Evolutionary conservation across 2,888 invertebrate species (phyloP).

Genomic region (Orthosia gothica): DNA sequence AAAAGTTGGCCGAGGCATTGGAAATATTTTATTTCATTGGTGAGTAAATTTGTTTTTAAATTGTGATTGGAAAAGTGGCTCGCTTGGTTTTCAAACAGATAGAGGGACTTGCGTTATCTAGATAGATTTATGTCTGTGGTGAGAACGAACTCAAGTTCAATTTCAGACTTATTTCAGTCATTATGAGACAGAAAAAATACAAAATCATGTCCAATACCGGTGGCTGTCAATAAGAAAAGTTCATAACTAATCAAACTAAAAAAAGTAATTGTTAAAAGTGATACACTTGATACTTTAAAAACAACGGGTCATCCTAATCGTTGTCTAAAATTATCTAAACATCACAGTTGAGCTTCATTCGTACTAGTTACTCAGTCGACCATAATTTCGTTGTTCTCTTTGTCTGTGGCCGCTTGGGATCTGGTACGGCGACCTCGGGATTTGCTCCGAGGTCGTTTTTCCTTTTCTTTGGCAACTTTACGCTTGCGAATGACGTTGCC

Average conservation of each 20-base stretch:
- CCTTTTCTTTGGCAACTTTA: slow-evolving; percentile 82
- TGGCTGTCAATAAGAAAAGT: slow-evolving; percentile 33
- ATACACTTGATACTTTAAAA: slow-evolving; percentile 63
- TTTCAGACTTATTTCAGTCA: neutral
- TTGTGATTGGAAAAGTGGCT: too few relatives aligned
- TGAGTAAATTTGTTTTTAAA: too few relatives aligned
- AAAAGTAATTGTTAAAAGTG: slow-evolving; percentile 22
- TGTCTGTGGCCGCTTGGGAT: slow-evolving; percentile 83
- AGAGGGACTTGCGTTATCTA: too few relatives aligned
- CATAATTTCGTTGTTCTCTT: slow-evolving; percentile 77
- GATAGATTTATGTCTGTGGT: neutral
- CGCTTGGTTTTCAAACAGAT: too few relatives aligned
- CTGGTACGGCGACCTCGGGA: slow-evolving; percentile 87
- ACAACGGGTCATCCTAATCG: slow-evolving; percentile 71
- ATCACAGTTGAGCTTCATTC: slow-evolving; percentile 83
- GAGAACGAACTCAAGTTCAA: slow-evolving; percentile 6
- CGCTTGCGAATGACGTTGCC: slow-evolving; percentile 85
- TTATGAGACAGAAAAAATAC: slow-evolving; percentile 1
- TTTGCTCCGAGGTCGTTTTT: slow-evolving; percentile 83
- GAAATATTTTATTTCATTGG: too few relatives aligned
- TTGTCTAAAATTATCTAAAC: slow-evolving; percentile 77
- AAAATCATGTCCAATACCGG: slow-evolving; percentile 19
- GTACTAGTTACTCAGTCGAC: slow-evolving; percentile 78
- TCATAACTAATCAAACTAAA: slow-evolving; percentile 20
- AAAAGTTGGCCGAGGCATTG: too few relatives aligned